Percentiles rank a stretch among this genome's conserved stretches.
Conservation (phyloP, 2,113 vertebrate genomes). For the Pachycephala philippinensis region DNA sequence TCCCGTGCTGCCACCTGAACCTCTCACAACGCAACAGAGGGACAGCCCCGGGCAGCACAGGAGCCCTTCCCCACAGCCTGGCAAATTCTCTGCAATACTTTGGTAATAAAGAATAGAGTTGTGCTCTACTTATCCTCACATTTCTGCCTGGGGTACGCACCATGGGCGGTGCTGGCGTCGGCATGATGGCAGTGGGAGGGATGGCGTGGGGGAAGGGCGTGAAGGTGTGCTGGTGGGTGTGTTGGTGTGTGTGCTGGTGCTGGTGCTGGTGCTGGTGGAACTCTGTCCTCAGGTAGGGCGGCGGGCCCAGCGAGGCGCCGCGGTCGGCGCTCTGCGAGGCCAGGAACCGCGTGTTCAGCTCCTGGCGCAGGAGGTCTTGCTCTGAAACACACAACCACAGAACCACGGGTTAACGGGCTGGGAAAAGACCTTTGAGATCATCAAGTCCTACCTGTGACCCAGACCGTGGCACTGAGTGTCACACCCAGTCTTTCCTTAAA, state of each 20-base stretch:
- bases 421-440: not conserved
- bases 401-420: fast-evolving
- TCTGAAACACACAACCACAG: constrained; percentile 72
- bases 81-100: not conserved
- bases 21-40: fast-evolving
- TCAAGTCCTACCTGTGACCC: fast-evolving
- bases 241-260: constrained; percentile 94
- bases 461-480: not conserved
- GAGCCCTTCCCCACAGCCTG: not conserved
- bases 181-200: constrained; percentile 91
- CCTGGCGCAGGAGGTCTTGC: constrained; percentile 96
- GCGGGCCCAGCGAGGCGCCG: constrained; percentile 91
- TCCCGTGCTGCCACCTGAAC: not conserved
- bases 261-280: constrained; percentile 98
- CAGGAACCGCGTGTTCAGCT: constrained; percentile 95
- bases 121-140: constrained; percentile 95
- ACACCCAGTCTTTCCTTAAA: not conserved
- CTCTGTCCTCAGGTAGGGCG: constrained; percentile 96
- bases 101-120: constrained; percentile 60
- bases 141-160: constrained; percentile 99
- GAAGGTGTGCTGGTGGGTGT: constrained; percentile 99
- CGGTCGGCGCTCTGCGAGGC: constrained; percentile 96
- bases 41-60: not conserved
- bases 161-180: constrained; percentile 98
- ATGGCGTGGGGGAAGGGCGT: constrained; percentile 96